Base-by-base conservation (phyloP, 2,113 vertebrate species). In the Promerops cafer region DNA sequence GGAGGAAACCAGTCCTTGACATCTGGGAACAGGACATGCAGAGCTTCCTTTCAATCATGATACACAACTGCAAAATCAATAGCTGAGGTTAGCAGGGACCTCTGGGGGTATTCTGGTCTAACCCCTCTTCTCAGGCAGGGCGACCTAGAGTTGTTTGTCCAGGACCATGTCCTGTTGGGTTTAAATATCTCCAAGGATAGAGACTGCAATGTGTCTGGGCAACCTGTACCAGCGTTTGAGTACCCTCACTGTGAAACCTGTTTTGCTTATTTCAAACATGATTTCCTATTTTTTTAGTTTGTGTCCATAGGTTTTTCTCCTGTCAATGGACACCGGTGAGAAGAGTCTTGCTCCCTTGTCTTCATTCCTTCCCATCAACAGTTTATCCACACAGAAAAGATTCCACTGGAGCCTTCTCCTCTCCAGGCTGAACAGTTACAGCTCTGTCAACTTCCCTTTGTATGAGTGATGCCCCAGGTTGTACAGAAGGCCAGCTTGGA, bases 41-140 rank as follows among this genome's bases (percentile, higher is more conserved):
- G 7, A 40, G 8, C 50, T 68, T 69, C 37, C 14, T 22, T 86
- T 86, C 16, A 22, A 0, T 68, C 28, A 14, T 26, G 15, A n/a
- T 17, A 28, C 7, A 22, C 5, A 68, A 18, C 6, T 74, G 50
- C 27, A 39, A 40, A 86, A 57, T 40, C 28, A 49, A 13, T 24
- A 31, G 28, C 12, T 63, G 47, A 76, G 17, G 39, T 79, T 53
- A 76, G 18, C 49, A 40, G 39, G 16, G 28, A 49, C 9, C 30
- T 79, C 87, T 53, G 24, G 11, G 37, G 6, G 3, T 66, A n/a
- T 40, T 14, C 28, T 57, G 9, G 28, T 66, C 31, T 56, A 76
- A 61, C 1, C 0, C 0, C 13, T 14, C 5, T 44, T 61, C 37
- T 63, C 33, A 59, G 54, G 3, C 14, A 30, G 22, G 5, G 24